phyloP scores from a whole-genome alignment of 2,113 vertebrate species.

The Amblyopsis rosae region DNA sequence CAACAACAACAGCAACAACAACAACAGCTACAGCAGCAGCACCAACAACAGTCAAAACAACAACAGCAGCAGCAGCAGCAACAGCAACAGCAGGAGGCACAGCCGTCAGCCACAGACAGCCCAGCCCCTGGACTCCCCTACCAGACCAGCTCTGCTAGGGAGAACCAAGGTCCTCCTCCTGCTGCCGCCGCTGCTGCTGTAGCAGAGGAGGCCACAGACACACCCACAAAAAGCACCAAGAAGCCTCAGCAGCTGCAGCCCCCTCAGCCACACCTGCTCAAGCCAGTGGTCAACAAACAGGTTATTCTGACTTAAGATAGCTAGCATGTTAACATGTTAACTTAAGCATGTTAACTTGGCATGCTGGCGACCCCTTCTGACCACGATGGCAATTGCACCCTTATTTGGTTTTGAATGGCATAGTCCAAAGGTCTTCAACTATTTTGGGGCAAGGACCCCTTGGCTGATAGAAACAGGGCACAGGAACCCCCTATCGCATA shows the following conservation, averaged over 20 bases:
- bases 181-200: conserved; percentile 12
- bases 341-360: too few species aligned
- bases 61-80: conserved; percentile 25
- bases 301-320: conserved; percentile 32
- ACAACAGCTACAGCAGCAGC: not conserved
- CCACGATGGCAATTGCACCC: too few species aligned
- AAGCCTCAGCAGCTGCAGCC: conserved; percentile 73
- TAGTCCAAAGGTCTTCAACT: too few species aligned
- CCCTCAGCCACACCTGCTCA: conserved; percentile 76
- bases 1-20: conserved; percentile 8
- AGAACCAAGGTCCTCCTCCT: conserved; percentile 57
- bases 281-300: conserved; percentile 77
- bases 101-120: conserved; percentile 84
- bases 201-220: conserved; percentile 64
- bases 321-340: too few species aligned
- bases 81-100: conserved; percentile 75
- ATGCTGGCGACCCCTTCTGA: too few species aligned
- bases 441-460: too few species aligned
- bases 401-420: too few species aligned
- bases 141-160: conserved; percentile 76
- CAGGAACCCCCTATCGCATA: too few species aligned
- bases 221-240: conserved; percentile 71
- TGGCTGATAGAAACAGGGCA: too few species aligned
- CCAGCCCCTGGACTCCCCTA: conserved; percentile 79
- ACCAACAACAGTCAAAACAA: not conserved